Conservation (phyloP, 2,797 vertebrate species). For the Microctenopoma stevenorrisi region DNA sequence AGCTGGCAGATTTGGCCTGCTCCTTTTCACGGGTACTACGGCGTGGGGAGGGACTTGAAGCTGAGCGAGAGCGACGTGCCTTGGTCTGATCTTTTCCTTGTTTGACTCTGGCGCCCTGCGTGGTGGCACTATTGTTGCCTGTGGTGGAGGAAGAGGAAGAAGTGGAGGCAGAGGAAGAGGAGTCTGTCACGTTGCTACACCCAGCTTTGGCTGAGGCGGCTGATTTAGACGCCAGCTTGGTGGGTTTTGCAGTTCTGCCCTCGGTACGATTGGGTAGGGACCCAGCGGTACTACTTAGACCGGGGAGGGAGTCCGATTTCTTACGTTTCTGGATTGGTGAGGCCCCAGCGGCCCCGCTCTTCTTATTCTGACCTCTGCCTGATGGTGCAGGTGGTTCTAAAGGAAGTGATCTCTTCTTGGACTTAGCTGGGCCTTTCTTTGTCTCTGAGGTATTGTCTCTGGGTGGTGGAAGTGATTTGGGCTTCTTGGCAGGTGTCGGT, state of each 20-base stretch:
- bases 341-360: slow-evolving; percentile 90
- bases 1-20: slow-evolving; percentile 93
- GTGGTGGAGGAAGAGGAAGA: slow-evolving; percentile 96
- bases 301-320: slow-evolving; percentile 92
- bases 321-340: slow-evolving; percentile 96
- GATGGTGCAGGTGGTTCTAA: slow-evolving; percentile 88
- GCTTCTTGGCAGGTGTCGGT: slow-evolving; percentile 94
- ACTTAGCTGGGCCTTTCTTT: slow-evolving; percentile 85
- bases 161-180: slow-evolving; percentile 95
- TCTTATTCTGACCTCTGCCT: slow-evolving; percentile 92
- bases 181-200: slow-evolving; percentile 99
- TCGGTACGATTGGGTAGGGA: slow-evolving; percentile 93
- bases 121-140: slow-evolving; percentile 86
- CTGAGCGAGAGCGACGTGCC: slow-evolving; percentile 95
- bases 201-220: slow-evolving; percentile 99
- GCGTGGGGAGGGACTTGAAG: slow-evolving; percentile 97
- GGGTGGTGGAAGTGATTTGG: slow-evolving; percentile 88
- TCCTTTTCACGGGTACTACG: slow-evolving; percentile 97
- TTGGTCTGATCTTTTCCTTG: slow-evolving; percentile 99
- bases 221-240: slow-evolving; percentile 99
- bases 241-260: slow-evolving; percentile 96
- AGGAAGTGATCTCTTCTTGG: slow-evolving; percentile 92
- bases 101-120: slow-evolving; percentile 95
- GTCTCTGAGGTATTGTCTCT: slow-evolving; percentile 85
- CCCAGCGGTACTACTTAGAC: slow-evolving; percentile 91